A percentile compares a stretch with the other conserved stretches of the same genome.
Conservation (phyloP, 2,797 vertebrate genomes). For the Amblyraja radiata region DNA sequence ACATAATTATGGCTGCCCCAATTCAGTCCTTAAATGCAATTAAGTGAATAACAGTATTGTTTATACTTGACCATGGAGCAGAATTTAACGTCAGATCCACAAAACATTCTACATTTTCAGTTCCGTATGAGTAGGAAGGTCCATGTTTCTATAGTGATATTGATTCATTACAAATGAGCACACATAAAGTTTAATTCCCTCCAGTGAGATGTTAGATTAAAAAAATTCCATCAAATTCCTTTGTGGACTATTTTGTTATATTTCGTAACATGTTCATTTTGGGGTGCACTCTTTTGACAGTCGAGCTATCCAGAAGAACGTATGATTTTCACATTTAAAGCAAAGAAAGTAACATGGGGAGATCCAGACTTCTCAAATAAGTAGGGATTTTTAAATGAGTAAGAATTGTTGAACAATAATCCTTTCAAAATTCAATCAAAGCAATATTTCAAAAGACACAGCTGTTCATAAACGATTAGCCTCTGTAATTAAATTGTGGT, state of each 20-base stretch:
- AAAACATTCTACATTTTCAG: background rate
- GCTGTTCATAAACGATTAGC: background rate
- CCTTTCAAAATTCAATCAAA: background rate
- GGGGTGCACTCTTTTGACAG: background rate
- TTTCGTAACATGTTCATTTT: background rate
- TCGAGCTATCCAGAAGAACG: background rate
- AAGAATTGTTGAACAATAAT: background rate
- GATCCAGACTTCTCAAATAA: background rate
- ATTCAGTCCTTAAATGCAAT: constrained; percentile 11
- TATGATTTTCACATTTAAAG: background rate
- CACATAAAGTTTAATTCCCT: constrained; percentile 1
- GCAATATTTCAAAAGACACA: background rate
- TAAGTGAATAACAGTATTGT: constrained; percentile 36
- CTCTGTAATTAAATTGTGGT: background rate
- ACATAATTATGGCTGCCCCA: constrained; percentile 22
- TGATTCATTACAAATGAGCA: constrained; percentile 16
- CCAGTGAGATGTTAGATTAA: background rate
- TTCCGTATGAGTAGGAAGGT: background rate
- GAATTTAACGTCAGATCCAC: background rate
- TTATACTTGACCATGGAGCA: constrained; percentile 26
- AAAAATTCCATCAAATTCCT: background rate
- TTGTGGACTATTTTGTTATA: background rate
- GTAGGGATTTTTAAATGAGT: background rate
- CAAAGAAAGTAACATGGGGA: background rate
- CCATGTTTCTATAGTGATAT: background rate